A percentile compares a stretch with the other conserved stretches of the same genome.
Evolutionary conservation across 2,797 vertebrate species (phyloP).

Genomic region (Pseudomugil gertrudae): DNA sequence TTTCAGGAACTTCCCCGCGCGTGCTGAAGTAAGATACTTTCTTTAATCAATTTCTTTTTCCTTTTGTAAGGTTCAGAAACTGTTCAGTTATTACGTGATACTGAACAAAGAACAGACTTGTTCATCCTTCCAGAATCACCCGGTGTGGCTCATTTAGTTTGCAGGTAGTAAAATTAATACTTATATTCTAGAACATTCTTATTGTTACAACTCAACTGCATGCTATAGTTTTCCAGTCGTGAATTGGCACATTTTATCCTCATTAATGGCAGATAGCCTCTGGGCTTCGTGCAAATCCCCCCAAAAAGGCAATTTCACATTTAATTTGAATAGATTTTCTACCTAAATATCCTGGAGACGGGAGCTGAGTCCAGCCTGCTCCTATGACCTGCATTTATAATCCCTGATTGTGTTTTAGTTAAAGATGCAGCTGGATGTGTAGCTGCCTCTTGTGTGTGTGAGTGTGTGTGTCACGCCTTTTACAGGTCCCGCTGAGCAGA

Average conservation of each 20-base stretch:
- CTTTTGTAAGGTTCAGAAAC: neutral
- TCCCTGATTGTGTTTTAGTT: neutral
- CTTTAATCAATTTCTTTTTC: neutral
- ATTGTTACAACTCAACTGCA: too few relatives aligned
- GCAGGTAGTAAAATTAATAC: too few relatives aligned
- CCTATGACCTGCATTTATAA: neutral
- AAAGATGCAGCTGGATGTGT: slow-evolving; percentile 13
- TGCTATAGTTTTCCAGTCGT: too few relatives aligned
- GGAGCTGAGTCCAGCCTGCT: neutral
- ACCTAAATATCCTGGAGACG: neutral
- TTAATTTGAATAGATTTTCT: neutral
- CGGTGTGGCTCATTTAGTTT: too few relatives aligned
- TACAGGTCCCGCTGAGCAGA: slow-evolving; percentile 49
- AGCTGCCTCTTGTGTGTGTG: slow-evolving; percentile 4
- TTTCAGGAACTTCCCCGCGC: slow-evolving; percentile 37
- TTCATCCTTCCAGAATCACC: too few relatives aligned
- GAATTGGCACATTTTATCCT: neutral
- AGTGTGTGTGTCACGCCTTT: slow-evolving; percentile 35
- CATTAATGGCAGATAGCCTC: neutral
- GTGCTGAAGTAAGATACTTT: slow-evolving; percentile 2
- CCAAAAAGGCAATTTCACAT: neutral
- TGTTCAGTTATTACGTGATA: too few relatives aligned
- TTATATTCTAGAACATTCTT: too few relatives aligned
- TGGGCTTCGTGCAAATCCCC: neutral
- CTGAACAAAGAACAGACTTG: too few relatives aligned